Evolutionary conservation across 2,888 invertebrate species (phyloP).

Genomic region (Drosophila lutescens): DNA sequence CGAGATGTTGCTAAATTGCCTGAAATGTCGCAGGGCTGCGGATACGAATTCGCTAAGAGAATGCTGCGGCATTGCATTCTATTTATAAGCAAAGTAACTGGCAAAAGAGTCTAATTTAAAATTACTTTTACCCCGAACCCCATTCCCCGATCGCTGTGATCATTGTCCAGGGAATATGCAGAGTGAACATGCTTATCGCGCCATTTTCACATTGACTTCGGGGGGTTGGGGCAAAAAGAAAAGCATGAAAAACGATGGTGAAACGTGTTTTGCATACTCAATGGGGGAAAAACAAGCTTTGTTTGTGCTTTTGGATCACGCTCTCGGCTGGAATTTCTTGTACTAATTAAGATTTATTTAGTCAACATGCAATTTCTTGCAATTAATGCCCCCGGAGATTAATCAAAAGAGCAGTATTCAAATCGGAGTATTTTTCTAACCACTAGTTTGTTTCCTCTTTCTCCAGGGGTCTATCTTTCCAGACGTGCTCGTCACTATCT

Average conservation of each 20-base stretch:
- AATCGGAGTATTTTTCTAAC: neutral
- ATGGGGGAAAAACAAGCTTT: conserved; percentile 35
- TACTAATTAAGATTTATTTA: conserved; percentile 42
- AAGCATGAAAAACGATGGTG: conserved; percentile 20
- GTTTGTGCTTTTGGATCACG: conserved; percentile 50
- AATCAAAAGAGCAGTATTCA: conserved; percentile 3
- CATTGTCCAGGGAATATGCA: conserved; percentile 19
- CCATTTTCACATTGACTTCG: conserved; percentile 60
- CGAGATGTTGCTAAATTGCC: conserved; percentile 53
- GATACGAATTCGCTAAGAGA: conserved; percentile 37
- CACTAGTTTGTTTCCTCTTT: neutral
- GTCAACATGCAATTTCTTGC: conserved; percentile 40
- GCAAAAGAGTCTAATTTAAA: conserved; percentile 44
- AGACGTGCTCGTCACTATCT: neutral
- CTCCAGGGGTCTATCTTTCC: neutral
- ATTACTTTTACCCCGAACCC: conserved; percentile 20
- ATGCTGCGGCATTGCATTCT: conserved; percentile 37
- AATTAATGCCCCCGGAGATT: conserved; percentile 36
- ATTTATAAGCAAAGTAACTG: conserved; percentile 24
- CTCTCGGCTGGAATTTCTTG: conserved; percentile 54
- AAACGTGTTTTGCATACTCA: conserved; percentile 39
- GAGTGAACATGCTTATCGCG: conserved; percentile 67
- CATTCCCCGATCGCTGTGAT: conserved; percentile 7
- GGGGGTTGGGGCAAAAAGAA: conserved; percentile 8
- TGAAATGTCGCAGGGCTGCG: conserved; percentile 52